Conservation (phyloP, 2,888 invertebrate genomes). For the Yponomeuta plumbellus region DNA sequence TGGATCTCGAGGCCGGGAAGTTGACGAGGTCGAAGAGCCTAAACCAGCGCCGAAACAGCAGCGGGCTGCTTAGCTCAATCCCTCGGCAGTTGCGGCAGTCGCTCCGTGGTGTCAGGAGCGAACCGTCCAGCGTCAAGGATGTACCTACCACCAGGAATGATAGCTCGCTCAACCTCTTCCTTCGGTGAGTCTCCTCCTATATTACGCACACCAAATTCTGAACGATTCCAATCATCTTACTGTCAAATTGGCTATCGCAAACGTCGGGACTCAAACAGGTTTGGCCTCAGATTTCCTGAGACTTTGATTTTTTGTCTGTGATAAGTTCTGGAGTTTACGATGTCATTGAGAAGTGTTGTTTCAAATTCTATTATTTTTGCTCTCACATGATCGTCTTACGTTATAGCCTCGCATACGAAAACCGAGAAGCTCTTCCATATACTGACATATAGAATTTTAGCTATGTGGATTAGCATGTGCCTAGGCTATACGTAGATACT, state of each 20-base stretch:
- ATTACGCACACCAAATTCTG: no score
- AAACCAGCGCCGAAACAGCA: conserved; percentile 67
- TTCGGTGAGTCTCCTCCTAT: conserved; percentile 51
- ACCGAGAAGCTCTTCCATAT: background rate
- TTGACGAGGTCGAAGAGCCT: conserved; percentile 68
- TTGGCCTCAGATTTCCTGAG: no score
- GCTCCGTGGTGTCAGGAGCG: conserved; percentile 68
- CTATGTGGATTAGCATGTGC: background rate
- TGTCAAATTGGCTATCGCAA: background rate
- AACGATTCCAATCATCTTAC: no score
- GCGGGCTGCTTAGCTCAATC: conserved; percentile 72
- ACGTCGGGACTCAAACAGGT: no score
- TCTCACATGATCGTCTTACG: no score
- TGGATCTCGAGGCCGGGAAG: conserved; percentile 58
- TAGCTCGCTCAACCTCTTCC: conserved; percentile 69
- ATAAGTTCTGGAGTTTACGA: no score
- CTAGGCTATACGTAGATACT: background rate
- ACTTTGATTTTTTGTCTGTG: no score
- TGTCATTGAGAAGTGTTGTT: no score
- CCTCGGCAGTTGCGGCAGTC: conserved; percentile 71
- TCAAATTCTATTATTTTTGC: no score
- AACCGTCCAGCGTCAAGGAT: conserved; percentile 70
- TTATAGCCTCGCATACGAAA: background rate
- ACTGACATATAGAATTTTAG: background rate
- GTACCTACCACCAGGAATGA: conserved; percentile 68